Conservation (phyloP, 2,113 vertebrate genomes). For the Peromyscus leucopus region DNA sequence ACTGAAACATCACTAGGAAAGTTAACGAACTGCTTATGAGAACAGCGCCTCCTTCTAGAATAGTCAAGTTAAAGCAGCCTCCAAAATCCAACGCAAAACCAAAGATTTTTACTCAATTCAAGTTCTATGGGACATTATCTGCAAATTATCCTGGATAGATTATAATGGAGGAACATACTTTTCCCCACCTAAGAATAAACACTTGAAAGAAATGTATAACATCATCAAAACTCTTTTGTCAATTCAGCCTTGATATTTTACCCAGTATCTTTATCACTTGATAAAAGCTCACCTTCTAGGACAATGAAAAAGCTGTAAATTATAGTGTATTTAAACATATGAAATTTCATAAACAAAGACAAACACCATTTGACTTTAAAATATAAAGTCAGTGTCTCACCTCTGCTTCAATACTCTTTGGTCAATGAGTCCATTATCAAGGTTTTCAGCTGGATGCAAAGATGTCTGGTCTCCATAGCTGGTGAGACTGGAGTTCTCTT, state of each 20-base stretch:
- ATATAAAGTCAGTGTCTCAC: constrained; percentile 63
- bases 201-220: not conserved
- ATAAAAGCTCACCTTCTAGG: not conserved
- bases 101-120: not conserved
- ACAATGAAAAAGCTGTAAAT: constrained; percentile 20
- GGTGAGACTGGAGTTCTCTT: constrained; percentile 13
- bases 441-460: constrained; percentile 37
- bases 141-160: not conserved
- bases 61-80: not conserved
- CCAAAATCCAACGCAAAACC: constrained; percentile 23
- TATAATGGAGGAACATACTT: not conserved
- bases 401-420: constrained; percentile 87
- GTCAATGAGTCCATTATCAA: constrained; percentile 78
- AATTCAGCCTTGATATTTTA: not conserved
- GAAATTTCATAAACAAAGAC: not conserved
- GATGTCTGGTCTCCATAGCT: constrained; percentile 9
- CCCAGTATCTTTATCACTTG: not conserved
- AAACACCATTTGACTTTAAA: not conserved
- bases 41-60: not conserved
- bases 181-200: not conserved
- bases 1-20: not conserved
- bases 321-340: not conserved
- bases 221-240: constrained; percentile 33
- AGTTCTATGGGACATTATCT: not conserved
- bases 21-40: not conserved